phyloP scores from a whole-genome alignment of 2,797 vertebrate genomes.

The Sebastes minor region DNA sequence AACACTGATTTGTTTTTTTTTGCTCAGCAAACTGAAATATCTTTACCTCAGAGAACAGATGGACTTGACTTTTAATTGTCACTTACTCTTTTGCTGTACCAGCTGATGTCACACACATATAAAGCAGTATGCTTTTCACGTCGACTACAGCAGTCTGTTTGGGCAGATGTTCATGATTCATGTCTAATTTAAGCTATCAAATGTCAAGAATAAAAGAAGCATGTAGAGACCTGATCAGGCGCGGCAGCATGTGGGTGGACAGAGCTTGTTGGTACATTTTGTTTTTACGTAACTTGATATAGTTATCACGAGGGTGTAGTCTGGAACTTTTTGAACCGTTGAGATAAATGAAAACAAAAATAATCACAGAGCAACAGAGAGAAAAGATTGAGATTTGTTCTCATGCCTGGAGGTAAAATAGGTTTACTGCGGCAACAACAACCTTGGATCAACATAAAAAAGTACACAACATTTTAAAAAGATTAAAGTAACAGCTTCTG shows the following conservation, averaged over 20 bases:
- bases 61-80: background rate
- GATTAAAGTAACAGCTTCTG: background rate
- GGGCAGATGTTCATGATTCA: constrained; percentile 20
- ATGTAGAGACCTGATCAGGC: constrained; percentile 10
- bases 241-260: background rate
- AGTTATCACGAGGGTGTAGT: background rate
- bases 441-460: background rate
- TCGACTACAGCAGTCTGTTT: background rate
- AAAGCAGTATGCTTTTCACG: background rate
- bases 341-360: background rate
- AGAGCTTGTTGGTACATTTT: background rate
- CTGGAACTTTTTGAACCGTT: background rate
- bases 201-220: background rate
- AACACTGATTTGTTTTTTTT: constrained; percentile 11
- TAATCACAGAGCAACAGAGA: background rate
- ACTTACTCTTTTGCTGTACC: background rate
- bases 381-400: background rate
- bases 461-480: background rate
- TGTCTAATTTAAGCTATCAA: background rate
- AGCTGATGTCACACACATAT: background rate
- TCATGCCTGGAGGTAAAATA: background rate
- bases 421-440: background rate
- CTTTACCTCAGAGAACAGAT: background rate
- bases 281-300: background rate
- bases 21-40: background rate